phyloP scores from a whole-genome alignment of 1,140 invertebrate genomes.

The Sipha flava region DNA sequence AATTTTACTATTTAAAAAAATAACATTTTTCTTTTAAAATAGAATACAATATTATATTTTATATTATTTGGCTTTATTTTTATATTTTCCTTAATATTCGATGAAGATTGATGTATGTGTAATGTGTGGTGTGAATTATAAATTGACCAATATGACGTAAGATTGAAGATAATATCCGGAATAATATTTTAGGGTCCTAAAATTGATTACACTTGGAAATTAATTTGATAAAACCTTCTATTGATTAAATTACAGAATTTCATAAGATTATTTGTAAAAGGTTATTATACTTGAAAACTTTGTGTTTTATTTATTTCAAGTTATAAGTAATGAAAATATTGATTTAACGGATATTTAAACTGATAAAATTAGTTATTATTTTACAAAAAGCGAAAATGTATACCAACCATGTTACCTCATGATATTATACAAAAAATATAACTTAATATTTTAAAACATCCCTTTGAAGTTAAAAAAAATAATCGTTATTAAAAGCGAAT shows the following conservation, averaged over 20 bases:
- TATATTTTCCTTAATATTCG: too few relatives aligned
- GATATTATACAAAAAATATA: neutral
- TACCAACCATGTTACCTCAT: neutral
- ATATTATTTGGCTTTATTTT: too few relatives aligned
- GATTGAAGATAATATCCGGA: neutral
- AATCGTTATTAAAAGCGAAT: conserved; percentile 30
- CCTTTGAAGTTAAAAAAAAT: conserved; percentile 26
- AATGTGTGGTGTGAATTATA: neutral
- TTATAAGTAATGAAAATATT: neutral
- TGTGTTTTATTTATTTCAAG: neutral
- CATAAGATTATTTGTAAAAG: neutral
- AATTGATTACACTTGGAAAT: conserved; percentile 5
- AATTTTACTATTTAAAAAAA: neutral
- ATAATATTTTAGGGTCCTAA: neutral
- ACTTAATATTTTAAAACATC: neutral
- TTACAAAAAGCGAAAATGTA: neutral
- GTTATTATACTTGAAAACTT: neutral
- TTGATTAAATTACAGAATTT: conserved; percentile 5
- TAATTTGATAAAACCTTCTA: neutral
- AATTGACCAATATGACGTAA: neutral
- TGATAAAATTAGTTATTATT: neutral
- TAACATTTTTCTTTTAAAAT: too few relatives aligned
- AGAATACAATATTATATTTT: too few relatives aligned
- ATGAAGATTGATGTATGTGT: neutral
- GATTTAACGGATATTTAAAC: neutral